Evolutionary conservation across 1,140 invertebrate species (phyloP), one percentile per base, ranked within the genome.

Genomic region (Galleria mellonella): DNA sequence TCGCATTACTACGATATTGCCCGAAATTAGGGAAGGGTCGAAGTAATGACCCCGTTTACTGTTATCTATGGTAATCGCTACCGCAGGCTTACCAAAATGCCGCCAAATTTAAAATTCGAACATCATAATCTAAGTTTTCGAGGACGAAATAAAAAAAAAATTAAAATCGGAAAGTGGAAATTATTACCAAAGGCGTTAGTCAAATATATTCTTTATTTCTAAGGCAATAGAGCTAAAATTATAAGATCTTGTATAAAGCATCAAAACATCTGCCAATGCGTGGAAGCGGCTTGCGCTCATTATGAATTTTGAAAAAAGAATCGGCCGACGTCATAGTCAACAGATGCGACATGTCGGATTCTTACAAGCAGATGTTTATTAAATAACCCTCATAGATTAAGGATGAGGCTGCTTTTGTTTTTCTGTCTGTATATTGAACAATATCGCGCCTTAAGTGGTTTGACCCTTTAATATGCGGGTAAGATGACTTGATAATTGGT

Each of bases 341-440:
- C 82, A 85, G 78, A 85, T 85, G 82, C 72, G 75, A 73, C 73
- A 76, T 76, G 67, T 73, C 64, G 67, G 76, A 85, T 79, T 82
- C 75, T 62, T 62, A 64, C 55, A 72, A 72, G 82, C 82, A 85
- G 78, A 76, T 85, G 82, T 79, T 81, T 71, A 71, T 71, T 72
- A 69, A 74, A 68, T 66, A 69, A 15, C 75, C 72, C 77, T 72
- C 73, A 78, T 84, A 81, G 75, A 76, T 78, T 77, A 79, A 68
- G 62, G 55, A 73, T 43, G 60, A 56, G 58, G 59, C 70, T 68
- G 61, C 60, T 61, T 78, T 77, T 77, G 68, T 74, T 81, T 81
- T 81, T 23, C 17, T 72, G 55, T 69, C 47, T 37, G 46, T 51
- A 38, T 60, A 51, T 66, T 70, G 55, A 55, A 67, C 58, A 72